These are phyloP conservation scores for Okapia johnstoni DNA, from an alignment of 2,113 vertebrate species.

Conservation along the genomic window DNA sequence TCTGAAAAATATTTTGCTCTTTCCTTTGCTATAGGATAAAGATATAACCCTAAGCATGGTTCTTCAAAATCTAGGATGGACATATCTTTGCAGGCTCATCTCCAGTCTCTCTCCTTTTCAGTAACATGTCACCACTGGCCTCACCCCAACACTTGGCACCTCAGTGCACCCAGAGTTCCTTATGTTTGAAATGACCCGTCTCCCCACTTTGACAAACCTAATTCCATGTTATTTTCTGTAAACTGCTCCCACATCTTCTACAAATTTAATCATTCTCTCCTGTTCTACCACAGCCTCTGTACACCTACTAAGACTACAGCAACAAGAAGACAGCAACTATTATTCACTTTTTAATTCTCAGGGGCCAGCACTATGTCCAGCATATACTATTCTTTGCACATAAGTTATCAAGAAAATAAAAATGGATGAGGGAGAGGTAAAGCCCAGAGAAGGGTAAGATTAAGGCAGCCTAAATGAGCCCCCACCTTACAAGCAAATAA, in stretches of 20 bases:
- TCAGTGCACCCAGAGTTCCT: background rate
- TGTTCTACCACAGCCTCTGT: background rate
- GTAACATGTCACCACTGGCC: background rate
- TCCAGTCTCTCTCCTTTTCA: background rate
- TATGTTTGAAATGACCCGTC: background rate
- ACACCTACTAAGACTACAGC: background rate
- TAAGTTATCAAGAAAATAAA: constrained; percentile 23
- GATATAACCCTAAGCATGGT: background rate
- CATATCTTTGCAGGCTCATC: background rate
- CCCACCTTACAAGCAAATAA: background rate
- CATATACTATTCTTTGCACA: background rate
- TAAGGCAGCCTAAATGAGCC: background rate
- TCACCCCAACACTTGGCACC: background rate
- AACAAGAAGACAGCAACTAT: background rate
- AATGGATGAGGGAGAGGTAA: background rate
- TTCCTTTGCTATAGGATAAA: background rate
- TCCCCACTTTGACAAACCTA: background rate
- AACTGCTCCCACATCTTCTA: background rate
- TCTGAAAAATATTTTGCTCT: background rate
- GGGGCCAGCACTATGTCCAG: background rate
- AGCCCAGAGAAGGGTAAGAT: background rate
- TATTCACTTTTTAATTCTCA: background rate
- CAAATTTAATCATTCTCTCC: background rate
- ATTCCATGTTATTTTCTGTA: background rate
- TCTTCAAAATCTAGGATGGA: constrained; percentile 24